Evolutionary conservation across 2,888 invertebrate species (phyloP), one percentile per base, ranked within the genome.

Genomic region (Fragum fragum): DNA sequence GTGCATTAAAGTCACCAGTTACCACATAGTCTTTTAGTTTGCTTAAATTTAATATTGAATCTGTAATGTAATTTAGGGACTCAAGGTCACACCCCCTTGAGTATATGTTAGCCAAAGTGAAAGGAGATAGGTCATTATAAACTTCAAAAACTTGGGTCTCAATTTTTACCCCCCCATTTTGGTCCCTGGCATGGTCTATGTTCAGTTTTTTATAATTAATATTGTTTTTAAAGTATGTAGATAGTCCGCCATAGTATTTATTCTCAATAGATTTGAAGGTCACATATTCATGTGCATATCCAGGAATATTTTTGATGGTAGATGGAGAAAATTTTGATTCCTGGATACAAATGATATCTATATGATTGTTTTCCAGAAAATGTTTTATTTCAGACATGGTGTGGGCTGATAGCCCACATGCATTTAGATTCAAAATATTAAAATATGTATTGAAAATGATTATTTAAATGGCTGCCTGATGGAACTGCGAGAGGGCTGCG

Each of bases 1-100:
- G 71, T 55, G 71, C 47, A 28, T 70, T 70, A 52, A 70, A 70
- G 70, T 70, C 70, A n/a, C 71, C 71, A 36, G 71, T 71, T 7
- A 66, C n/a, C 42, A 66, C 42, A 23, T 36, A 16, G 9, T 66
- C 42, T 23, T 63, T 36, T 18, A 63, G n/a, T 18, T 63, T 32
- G n/a, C 32, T 63, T 9, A 16, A 3, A 14, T 39, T 42, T 16
- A 21, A 9, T 14, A 66, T 42, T 11, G 16, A 9, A 6, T 1
- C 9, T 23, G 7, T 2, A 14, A 66, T 21, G 42, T 66, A n/a
- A 26, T 66, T 26, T 66, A 66, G 23, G 21, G 21, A 23, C 26
- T 66, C 42, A 21, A 66, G 66, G 36, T 42, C 66, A 42, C 66
- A 66, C 66, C 39, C 66, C 42, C 66, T 66, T 11, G 66, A 66